Evolutionary conservation across 1,140 invertebrate genomes (phyloP), one percentile per base, ranked within the genome.

Genomic region (Helicoverpa zea): DNA sequence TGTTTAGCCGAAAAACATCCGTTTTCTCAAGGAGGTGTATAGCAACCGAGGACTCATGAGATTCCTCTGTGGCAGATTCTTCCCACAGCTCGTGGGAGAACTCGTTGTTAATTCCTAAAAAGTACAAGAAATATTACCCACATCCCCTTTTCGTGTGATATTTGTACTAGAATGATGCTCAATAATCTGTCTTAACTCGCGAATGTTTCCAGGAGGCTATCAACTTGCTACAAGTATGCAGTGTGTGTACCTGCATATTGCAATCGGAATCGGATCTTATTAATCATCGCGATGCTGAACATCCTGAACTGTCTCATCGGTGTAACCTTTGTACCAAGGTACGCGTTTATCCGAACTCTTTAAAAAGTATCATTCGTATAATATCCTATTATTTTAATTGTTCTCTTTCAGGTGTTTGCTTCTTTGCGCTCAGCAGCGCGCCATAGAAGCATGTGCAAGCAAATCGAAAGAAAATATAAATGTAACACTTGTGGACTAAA

Each of bases 401-500:
- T 49, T 12, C 35, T 61, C 35, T 83, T 83, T 43, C 59, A 94
- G 92, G 83, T 88, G 13, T 94, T 94, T 63, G 87, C 89, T 10
- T 84, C 89, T 7, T 66, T 89, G 10, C 91, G 87, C 70, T 85
- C 88, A 7, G 91, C 92, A 0, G 86, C 88, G 1, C 86, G 89
- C 0, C 92, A 94, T 73, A 88, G 91, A 66, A 78, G 74, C n/a
- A 79, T 84, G 11, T 94, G 93, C 58, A 85, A 88, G 64, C 81
- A 86, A 18, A 84, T 91, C 0, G 92, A 93, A 68, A 88, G 90
- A 47, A 83, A 85, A 75, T 85, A 90, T 81, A 86, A 84, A 47
- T 95, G 95, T 81, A 84, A 58, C 3, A 91, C 91, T 0, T 95
- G 95, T 81, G 91, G 87, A 5, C 80, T 91, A 30, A 89, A 91